Base-by-base conservation (phyloP, 2,797 vertebrate species). In the Pseudocheirus occidentalis region DNA sequence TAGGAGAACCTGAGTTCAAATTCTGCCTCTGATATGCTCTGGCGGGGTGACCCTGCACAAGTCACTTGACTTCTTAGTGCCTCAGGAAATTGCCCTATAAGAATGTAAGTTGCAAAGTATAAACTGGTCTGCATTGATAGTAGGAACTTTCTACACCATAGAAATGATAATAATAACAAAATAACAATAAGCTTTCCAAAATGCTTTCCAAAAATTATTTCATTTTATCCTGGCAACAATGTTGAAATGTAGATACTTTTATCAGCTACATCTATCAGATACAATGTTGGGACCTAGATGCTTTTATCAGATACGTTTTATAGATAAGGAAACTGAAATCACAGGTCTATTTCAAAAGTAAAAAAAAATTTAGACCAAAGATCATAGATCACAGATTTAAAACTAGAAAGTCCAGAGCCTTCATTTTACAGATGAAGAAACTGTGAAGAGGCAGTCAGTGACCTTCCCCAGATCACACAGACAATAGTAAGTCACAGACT, bases 181-280 rank as follows among this genome's bases (percentile, higher is more conserved):
- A 56, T 56, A 29, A 59, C 29, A 59, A 59, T 18, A 40, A 81
- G n/a, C n/a, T 81, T 40, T 81, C 18, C 66, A 81, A 46, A 81
- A 81, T 3, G 13, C 21, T 81, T 81, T 24, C 18, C 18, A 81
- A 81, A 46, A 3, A 46, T 81, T 81, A 46, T 27, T 31, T 81
- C 40, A 27, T 46, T 81, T 46, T 46, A 81, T 81, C 73, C 40
- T 14, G 21, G 24, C 13, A 73, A 53, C 93, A 66, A 21, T 73
- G 7, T 24, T 52, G 0, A 0, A 4, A 53, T 28, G 0, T 40
- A 46, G n/a, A 18, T 46, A 52, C 5, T 31, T 0, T 53, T 50
- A 21, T 91, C 58, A 28, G 50, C 4, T 90, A 73, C 87, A 50
- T 92, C 91, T 52, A 54, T 54, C 53, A 54, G 53, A 54, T 54